Conservation (phyloP, 1,140 invertebrate species). For the Ceratitis capitata region DNA sequence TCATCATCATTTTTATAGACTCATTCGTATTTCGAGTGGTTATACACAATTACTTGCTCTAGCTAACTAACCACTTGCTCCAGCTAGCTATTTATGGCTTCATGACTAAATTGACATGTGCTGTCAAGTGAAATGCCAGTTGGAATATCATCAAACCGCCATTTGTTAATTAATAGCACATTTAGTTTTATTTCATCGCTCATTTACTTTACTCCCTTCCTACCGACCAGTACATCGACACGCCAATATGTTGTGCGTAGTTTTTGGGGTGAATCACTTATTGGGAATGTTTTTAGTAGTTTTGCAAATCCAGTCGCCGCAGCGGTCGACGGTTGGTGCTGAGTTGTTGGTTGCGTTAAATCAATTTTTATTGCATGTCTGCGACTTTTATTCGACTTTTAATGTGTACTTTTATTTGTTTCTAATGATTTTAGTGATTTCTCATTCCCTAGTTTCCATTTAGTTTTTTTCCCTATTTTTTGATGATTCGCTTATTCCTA, state of each 20-base stretch:
- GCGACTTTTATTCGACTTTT: conserved; percentile 16
- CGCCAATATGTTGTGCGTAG: not conserved
- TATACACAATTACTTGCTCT: not conserved
- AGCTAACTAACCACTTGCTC: not conserved
- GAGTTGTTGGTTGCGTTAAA: not conserved
- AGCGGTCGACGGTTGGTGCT: not conserved
- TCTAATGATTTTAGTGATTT: conserved; percentile 7
- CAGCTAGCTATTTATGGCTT: not conserved
- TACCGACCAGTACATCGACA: not conserved
- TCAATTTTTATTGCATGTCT: conserved; percentile 34
- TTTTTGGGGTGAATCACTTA: not conserved
- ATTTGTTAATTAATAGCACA: conserved; percentile 30
- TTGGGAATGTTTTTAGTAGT: not conserved
- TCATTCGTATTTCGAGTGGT: not conserved
- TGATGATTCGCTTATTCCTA: not conserved
- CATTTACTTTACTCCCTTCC: not conserved
- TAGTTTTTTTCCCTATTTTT: not conserved
- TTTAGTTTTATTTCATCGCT: conserved; percentile 12
- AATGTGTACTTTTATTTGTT: not conserved
- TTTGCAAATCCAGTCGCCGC: not conserved
- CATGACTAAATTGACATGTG: not conserved
- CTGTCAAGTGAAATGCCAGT: not conserved
- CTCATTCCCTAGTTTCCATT: not conserved
- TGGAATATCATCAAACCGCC: not conserved
- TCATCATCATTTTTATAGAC: not conserved